phyloP scores from a whole-genome alignment of 35 echinoderm and acorn worm genomes.

The Amphiura filiformis region DNA sequence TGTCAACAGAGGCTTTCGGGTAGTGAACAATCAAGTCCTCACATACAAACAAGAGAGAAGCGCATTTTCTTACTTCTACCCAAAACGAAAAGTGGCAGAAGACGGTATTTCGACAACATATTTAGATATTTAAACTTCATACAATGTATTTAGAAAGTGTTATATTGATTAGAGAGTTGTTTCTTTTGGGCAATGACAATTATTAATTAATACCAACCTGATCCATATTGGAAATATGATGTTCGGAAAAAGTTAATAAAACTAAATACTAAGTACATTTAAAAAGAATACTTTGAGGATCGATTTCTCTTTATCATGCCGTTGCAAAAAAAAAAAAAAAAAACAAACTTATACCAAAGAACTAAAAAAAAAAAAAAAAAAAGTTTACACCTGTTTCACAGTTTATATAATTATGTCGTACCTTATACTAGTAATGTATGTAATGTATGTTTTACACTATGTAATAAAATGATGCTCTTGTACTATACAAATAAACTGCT shows the following conservation, averaged over 20 bases:
- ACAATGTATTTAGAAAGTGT: neutral
- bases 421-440: too few relatives aligned
- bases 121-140: slow-evolving; percentile 25
- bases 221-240: neutral
- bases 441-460: too few relatives aligned
- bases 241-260: neutral
- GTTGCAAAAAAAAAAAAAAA: neutral
- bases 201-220: neutral
- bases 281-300: neutral
- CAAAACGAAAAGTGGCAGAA: slow-evolving; percentile 27
- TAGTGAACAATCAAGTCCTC: neutral
- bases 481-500: too few relatives aligned
- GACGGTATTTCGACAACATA: slow-evolving; percentile 27
- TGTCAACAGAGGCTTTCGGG: slow-evolving; percentile 15
- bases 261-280: neutral
- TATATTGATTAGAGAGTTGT: neutral
- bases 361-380: too few relatives aligned
- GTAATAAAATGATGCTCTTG: too few relatives aligned
- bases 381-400: too few relatives aligned
- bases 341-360: neutral
- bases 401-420: too few relatives aligned
- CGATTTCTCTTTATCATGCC: neutral
- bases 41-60: slow-evolving; percentile 32
- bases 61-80: slow-evolving; percentile 29
- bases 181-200: neutral